phyloP scores from a whole-genome alignment of 1,140 invertebrate genomes.

The Drosophila bocqueti region DNA sequence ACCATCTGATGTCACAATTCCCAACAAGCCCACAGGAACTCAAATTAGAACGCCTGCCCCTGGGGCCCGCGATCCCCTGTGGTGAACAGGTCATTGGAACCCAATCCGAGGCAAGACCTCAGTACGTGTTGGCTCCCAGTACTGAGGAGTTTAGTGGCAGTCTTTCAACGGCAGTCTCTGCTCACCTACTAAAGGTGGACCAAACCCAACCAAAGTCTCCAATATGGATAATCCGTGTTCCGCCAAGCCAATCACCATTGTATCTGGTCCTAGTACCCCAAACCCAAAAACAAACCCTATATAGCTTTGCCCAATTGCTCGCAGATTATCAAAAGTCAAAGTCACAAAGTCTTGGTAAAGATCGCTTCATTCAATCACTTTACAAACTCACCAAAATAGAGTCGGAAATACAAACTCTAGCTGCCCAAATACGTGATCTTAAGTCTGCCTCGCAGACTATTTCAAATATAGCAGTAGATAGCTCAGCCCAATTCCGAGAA shows the following conservation, averaged over 20 bases:
- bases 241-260: not conserved
- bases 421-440: not conserved
- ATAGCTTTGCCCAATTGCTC: not conserved
- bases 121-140: not conserved
- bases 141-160: not conserved
- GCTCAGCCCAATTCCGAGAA: not conserved
- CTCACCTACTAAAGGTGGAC: too few relatives aligned
- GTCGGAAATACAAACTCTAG: not conserved
- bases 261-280: not conserved
- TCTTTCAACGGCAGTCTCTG: not conserved
- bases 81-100: too few relatives aligned
- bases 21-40: too few relatives aligned
- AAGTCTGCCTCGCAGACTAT: not conserved
- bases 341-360: too few relatives aligned
- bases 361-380: not conserved
- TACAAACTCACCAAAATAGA: not conserved
- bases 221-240: not conserved
- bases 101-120: not conserved
- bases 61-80: not conserved
- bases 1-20: not conserved
- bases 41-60: not conserved
- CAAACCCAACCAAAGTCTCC: not conserved
- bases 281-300: accelerated
- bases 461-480: not conserved
- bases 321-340: too few relatives aligned